Evolutionary conservation across 2,888 invertebrate genomes (phyloP).

Genomic region (Priocnemis perturbator): DNA sequence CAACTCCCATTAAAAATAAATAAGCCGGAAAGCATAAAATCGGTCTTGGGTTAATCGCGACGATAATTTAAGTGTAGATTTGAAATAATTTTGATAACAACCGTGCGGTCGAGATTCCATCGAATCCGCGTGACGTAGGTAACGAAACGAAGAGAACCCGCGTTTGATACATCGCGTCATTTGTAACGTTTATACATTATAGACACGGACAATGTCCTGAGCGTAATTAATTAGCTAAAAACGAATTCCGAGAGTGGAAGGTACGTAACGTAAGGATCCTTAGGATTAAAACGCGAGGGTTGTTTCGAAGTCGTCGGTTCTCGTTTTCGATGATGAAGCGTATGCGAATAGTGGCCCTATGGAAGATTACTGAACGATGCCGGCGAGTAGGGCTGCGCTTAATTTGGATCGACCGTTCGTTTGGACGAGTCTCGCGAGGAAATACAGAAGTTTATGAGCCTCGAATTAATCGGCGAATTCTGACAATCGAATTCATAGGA

Average conservation of each 20-base stretch:
- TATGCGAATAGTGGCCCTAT: too few relatives aligned
- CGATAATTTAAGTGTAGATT: constrained; percentile 43
- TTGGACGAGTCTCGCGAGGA: too few relatives aligned
- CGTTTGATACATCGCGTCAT: constrained; percentile 32
- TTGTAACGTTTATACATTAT: constrained; percentile 7
- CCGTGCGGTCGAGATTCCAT: constrained; percentile 41
- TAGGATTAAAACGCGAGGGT: too few relatives aligned
- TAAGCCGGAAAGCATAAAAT: constrained; percentile 12
- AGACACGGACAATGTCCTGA: background rate
- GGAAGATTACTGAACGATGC: background rate
- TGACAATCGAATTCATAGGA: too few relatives aligned
- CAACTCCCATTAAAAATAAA: too few relatives aligned
- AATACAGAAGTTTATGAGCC: too few relatives aligned
- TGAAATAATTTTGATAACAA: constrained; percentile 55
- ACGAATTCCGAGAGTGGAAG: too few relatives aligned
- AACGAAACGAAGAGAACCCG: constrained; percentile 17
- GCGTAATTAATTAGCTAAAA: too few relatives aligned
- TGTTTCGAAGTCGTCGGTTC: too few relatives aligned
- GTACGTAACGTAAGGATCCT: background rate
- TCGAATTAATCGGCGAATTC: too few relatives aligned
- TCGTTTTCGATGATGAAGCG: too few relatives aligned
- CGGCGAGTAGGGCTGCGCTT: background rate
- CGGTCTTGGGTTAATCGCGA: constrained; percentile 26
- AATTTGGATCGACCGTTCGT: too few relatives aligned
- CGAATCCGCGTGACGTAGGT: constrained; percentile 1